Evolutionary conservation across 2,888 invertebrate genomes (phyloP), one percentile per base, ranked within the genome.

Genomic region (Eurois occulta): DNA sequence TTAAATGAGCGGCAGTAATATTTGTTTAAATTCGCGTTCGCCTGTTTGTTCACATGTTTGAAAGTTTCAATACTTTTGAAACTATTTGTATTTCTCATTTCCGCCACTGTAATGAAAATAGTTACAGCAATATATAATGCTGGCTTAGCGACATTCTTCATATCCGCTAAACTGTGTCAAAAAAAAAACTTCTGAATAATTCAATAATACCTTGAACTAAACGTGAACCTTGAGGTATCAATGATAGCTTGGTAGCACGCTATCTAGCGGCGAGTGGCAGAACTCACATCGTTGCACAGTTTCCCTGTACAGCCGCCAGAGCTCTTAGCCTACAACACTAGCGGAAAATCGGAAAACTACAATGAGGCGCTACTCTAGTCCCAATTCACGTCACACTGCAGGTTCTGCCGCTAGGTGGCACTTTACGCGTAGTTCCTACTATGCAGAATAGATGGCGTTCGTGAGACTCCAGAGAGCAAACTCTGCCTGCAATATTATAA

Each of bases 231-330:
- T 65, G 24, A 18, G 32, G 11, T 28, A 28, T 16, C 11, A 35
- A n/a, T 48, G 2, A 46, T 41, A 65, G 11, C n/a, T 52, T 13
- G 3, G 4, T 55, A 48, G 11, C n/a, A 10, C 69, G 92, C 89
- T 92, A 93, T 81, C 93, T 92, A 90, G 80, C 72, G 88, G 82
- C 16, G 8, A 82, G 52, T 78, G 72, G 83, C 21, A 1, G 74
- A 90, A 92, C 90, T 87, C 80, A 32, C 18, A 43, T 18, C 1
- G 1, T 11, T 1, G 1, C 7, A 10, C 8, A 75, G 62, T 70
- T 76, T 55, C 13, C 8, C 1, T 8, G 0, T 38, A 2, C 7
- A 5, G 10, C 60, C 55, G 16, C 64, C 11, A 66, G 58, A 71
- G 64, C n/a, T 18, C 8, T 21, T 21, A 5, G 8, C 21, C 2